Base-by-base conservation (phyloP, 2,888 invertebrate species). In the Syrphus vitripennis region DNA sequence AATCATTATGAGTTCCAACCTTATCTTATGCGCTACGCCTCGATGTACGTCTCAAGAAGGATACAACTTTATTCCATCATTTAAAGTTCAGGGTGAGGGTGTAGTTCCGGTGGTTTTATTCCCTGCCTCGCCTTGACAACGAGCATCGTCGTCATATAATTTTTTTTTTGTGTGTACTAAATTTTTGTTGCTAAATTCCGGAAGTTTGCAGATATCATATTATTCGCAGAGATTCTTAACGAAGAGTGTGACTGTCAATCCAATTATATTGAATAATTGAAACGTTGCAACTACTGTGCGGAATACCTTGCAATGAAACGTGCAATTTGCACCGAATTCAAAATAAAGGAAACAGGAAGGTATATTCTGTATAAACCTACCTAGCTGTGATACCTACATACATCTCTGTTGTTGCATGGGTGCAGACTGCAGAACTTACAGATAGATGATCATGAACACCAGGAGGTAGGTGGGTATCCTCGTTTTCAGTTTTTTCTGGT, bases 181-280 rank as follows among this genome's bases (percentile, higher is more conserved):
- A 63, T 75, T 81, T 71, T 65, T 70, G 50, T 71, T 81, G 61
- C 67, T 71, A 59, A 74, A 78, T 63, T 79, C 37, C 29, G 65
- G 45, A 50, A 70, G 61, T 55, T 75, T 70, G 42, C 65, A 76
- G 59, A 75, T 65, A 79, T 75, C 75, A 63, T 53, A 61, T 50
- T 50, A 34, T 65, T 71, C 72, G 34, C 48, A 50, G 50, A 31
- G 40, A 45, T 81, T 21, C 40, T 55, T 57, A 48, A 26, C 61
- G 34, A 21, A 29, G 61, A 70, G 67, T 70, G 42, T 70, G 70
- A 21, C 69, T 82, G 77, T 72, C 71, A 74, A 57, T 75, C 80
- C 57, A 80, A 63, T 77, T 82, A 77, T 81, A 86, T 77, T 79
- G 69, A 72, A 77, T 82, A 86, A 82, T 86, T 86, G 82, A 86